These are phyloP conservation scores for Tetramorium bicarinatum DNA, from an alignment of 2,888 invertebrate species.

Conservation along the genomic window DNA sequence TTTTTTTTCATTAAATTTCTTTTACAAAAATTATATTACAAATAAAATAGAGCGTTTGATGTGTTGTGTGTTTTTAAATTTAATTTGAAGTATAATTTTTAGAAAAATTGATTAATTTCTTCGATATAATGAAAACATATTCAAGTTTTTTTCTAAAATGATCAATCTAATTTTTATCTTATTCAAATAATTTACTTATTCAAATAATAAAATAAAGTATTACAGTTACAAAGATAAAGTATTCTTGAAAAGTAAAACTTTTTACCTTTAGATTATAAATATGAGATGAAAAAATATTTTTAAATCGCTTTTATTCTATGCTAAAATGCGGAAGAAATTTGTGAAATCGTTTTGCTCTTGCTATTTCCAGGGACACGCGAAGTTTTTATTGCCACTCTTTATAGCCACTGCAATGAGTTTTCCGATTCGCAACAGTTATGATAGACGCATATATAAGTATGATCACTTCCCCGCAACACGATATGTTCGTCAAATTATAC, in stretches of 20 bases:
- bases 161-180: not conserved
- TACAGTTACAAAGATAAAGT: not conserved
- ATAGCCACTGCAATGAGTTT: conserved; percentile 28
- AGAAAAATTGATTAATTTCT: not conserved
- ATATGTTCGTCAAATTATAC: conserved; percentile 21
- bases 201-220: not conserved
- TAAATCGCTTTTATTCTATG: not conserved
- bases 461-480: conserved; percentile 15
- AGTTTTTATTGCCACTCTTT: conserved; percentile 63
- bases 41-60: not conserved
- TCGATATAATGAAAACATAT: not conserved
- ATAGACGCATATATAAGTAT: conserved; percentile 43
- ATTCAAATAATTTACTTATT: not conserved
- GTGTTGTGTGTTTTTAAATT: not conserved
- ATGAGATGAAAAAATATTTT: not conserved
- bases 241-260: not conserved
- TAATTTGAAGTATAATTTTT: not conserved
- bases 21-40: not conserved
- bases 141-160: not conserved
- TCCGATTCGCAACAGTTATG: conserved; percentile 20
- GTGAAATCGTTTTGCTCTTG: not conserved
- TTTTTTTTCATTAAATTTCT: not conserved
- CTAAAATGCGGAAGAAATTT: not conserved
- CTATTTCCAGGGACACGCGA: conserved; percentile 68
- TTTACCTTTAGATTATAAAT: not conserved